Base-by-base conservation (phyloP, 2,113 vertebrate genomes). In the Lampris megalopsis region DNA sequence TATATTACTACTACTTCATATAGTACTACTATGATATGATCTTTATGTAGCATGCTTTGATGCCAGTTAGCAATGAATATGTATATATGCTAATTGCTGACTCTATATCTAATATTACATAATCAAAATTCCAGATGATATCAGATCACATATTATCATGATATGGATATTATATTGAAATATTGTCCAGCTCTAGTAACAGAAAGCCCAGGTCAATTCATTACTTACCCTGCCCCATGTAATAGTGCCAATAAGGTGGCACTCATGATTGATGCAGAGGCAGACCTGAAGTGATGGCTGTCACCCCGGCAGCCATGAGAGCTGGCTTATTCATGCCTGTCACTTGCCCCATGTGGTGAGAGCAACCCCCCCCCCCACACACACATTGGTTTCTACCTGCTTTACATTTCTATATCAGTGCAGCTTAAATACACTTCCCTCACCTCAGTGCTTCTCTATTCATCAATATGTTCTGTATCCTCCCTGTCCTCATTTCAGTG, bases 321-420 rank as follows among this genome's bases (percentile, higher is more conserved):
- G 68, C 37, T 75, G 75, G 92, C 87, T 93, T 92, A 94, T 94
- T 93, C 87, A 94, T 90, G 89, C 54, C 75, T 86, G 92, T 90
- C 89, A 89, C 80, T 94, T 88, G 87, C 85, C 83, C 80, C 80
- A 52, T 82, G 84, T 63, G 36, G 88, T 0, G 81, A 42, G 35
- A 60, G 52, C 64, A 48, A 54, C 59, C 10, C 45, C 59, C 50
- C 62, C 73, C 50, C 56, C 57, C 52, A 42, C 42, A 49, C 66
- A 68, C 70, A 57, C 65, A 9, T 48, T 70, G 10, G 38, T 9
- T 41, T n/a, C 56, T 67, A 43, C 66, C 56, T 60, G 35, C 9
- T 10, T 49, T 50, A 60, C 48, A 61, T 68, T 79, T 72, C 56
- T 2, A 49, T 72, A 75, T 70, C 73, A 73, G 42, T 54, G 3